A percentile compares a stretch with the other conserved stretches of the same genome.
phyloP scores from a whole-genome alignment of 2,888 invertebrate genomes.

The Ennomos fuscantarius region DNA sequence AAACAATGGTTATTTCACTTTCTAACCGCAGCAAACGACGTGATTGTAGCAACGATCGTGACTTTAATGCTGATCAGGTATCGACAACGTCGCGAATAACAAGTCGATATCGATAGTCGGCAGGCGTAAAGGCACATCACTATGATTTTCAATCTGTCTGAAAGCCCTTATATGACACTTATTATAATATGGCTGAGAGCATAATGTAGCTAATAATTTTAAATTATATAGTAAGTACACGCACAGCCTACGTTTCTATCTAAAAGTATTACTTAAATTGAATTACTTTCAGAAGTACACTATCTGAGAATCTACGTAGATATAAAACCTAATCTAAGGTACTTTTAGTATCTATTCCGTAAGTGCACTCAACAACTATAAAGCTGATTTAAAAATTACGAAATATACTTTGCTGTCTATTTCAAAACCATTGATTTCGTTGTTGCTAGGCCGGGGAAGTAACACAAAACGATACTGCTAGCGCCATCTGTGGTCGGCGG shows the following conservation, averaged over 20 bases:
- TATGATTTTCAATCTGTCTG: constrained; percentile 18
- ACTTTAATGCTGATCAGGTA: constrained; percentile 38
- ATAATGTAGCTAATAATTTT: too few species aligned
- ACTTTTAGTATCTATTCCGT: constrained; percentile 14
- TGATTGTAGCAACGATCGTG: constrained; percentile 52
- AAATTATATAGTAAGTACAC: too few species aligned
- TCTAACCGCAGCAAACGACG: constrained; percentile 66
- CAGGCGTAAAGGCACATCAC: constrained; percentile 45
- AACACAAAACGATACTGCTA: constrained; percentile 28
- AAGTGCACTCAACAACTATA: constrained; percentile 35
- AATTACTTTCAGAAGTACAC: background rate
- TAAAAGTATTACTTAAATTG: background rate
- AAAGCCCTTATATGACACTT: background rate
- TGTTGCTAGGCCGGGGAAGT: constrained; percentile 46
- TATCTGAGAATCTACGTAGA: too few species aligned
- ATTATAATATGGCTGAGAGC: too few species aligned
- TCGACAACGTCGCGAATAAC: constrained; percentile 24
- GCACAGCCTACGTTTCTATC: too few species aligned
- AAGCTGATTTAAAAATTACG: constrained; percentile 38
- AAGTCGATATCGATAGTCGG: constrained; percentile 41
- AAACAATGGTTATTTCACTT: constrained; percentile 63
- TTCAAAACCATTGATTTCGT: constrained; percentile 39
- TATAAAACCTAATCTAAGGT: background rate
- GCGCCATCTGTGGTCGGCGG: constrained; percentile 55
- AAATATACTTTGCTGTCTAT: constrained; percentile 39